Percentiles rank a stretch among this genome's conserved stretches.
phyloP scores from a whole-genome alignment of 2,797 vertebrate genomes.

The Cryptoblepharus egeriae region DNA sequence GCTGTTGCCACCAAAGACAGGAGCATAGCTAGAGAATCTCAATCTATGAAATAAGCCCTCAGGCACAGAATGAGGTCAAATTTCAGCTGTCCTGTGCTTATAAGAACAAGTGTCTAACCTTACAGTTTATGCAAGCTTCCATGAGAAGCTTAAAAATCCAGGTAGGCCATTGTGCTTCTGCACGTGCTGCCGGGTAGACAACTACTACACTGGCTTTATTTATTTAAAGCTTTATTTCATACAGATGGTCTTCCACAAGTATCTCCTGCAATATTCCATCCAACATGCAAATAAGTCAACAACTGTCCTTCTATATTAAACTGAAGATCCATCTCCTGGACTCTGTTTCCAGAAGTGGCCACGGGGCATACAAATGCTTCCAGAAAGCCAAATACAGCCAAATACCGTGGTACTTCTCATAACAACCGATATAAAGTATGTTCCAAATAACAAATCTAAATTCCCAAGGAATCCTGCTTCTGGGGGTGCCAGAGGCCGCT shows the following conservation, averaged over 20 bases:
- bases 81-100: background rate
- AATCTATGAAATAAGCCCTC: background rate
- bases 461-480: too few relatives aligned
- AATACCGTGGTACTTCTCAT: too few relatives aligned
- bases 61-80: background rate
- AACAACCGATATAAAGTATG: too few relatives aligned
- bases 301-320: background rate
- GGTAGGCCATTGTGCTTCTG: background rate
- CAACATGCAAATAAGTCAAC: background rate
- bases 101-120: background rate
- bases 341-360: background rate
- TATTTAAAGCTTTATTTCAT: too few relatives aligned
- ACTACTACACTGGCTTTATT: too few relatives aligned
- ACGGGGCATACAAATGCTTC: background rate
- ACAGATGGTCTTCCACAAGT: background rate
- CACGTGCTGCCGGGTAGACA: too few relatives aligned
- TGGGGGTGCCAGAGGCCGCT: too few relatives aligned
- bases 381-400: background rate
- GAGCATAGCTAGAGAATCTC: background rate
- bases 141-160: background rate
- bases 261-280: background rate
- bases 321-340: background rate
- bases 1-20: background rate
- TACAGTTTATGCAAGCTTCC: background rate
- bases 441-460: too few relatives aligned